Conservation (phyloP, 1,140 invertebrate genomes). For the Drosophila serrata region DNA sequence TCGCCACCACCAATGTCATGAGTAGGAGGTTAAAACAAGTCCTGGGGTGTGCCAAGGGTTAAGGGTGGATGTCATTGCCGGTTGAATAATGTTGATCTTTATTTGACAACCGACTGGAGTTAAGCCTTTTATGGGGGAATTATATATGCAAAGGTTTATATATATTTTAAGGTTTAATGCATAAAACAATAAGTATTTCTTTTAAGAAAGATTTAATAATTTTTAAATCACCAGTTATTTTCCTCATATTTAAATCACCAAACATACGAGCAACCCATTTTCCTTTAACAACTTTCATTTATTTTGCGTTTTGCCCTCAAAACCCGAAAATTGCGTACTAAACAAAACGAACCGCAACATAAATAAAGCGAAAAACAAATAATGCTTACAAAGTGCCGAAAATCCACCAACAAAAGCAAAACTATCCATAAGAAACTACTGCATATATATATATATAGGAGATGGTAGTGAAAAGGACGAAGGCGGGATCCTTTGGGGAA, state of each 20-base stretch:
- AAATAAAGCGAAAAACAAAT: conserved; percentile 81
- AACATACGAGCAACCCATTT: not conserved
- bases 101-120: conserved; percentile 18
- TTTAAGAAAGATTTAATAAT: not conserved
- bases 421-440: conserved; percentile 15
- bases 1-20: conserved; percentile 34
- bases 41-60: not conserved
- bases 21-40: not conserved
- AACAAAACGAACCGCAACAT: conserved; percentile 69
- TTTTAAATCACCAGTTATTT: not conserved
- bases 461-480: conserved; percentile 9
- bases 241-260: not conserved
- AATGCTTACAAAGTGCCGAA: conserved; percentile 78
- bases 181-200: not conserved
- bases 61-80: conserved; percentile 12
- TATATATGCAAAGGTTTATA: not conserved
- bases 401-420: conserved; percentile 54
- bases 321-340: conserved; percentile 65
- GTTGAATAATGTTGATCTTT: conserved; percentile 26
- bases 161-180: not conserved
- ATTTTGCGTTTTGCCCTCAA: conserved; percentile 24
- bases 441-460: conserved; percentile 5
- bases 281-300: conserved; percentile 37
- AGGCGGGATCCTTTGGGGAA: conserved; percentile 19
- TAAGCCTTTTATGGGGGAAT: conserved; percentile 15